Evolutionary conservation across 2,113 vertebrate species (phyloP).

Genomic region (Pseudorectes ferrugineus): DNA sequence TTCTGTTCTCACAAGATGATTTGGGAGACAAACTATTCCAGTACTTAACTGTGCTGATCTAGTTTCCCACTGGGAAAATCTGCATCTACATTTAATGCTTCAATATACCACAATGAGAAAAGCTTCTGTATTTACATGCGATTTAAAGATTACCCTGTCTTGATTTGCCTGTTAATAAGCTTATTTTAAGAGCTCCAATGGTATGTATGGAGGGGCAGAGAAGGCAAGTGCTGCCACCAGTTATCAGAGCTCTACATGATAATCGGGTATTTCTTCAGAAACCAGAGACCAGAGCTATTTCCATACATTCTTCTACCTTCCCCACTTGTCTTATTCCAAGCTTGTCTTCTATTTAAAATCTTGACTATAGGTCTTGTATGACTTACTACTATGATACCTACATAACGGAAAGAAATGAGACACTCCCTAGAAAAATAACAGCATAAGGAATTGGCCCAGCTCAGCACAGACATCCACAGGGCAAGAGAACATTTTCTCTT

Average conservation of each 20-base stretch:
- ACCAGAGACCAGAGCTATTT: background rate
- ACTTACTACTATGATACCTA: background rate
- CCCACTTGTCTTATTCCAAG: background rate
- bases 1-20: background rate
- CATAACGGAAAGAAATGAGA: background rate
- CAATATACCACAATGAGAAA: background rate
- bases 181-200: constrained; percentile 5
- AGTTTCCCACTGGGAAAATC: constrained; percentile 3
- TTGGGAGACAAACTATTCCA: constrained; percentile 1
- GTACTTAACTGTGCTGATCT: constrained; percentile 1
- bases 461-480: background rate
- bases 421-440: background rate
- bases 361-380: background rate
- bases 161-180: constrained; percentile 24
- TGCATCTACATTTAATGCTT: background rate
- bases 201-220: background rate
- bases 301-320: background rate
- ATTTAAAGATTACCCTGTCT: constrained; percentile 33
- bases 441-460: background rate
- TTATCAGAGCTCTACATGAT: background rate
- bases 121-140: constrained; percentile 1
- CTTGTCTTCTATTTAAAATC: background rate
- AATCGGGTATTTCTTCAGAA: background rate
- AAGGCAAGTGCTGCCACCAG: background rate
- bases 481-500: background rate